phyloP scores from a whole-genome alignment of 2,888 invertebrate genomes.

The Allophyes oxyacanthae region DNA sequence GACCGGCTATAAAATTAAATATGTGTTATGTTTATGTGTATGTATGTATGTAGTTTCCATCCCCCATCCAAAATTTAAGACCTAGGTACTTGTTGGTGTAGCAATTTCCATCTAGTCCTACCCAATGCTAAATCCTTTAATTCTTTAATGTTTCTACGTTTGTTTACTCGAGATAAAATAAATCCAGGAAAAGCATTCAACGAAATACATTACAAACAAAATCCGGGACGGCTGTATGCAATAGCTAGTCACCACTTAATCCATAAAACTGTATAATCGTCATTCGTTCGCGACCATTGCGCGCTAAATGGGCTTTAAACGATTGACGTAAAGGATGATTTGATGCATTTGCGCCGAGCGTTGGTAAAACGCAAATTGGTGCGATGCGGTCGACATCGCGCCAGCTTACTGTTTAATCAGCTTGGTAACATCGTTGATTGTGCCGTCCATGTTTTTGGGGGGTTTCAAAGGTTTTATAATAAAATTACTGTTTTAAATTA shows the following conservation, averaged over 20 bases:
- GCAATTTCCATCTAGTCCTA: no score
- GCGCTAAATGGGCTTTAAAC: slow-evolving; percentile 56
- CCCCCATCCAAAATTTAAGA: no score
- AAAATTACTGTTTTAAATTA: not conserved
- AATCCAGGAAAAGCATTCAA: slow-evolving; percentile 13
- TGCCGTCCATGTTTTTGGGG: slow-evolving; percentile 23
- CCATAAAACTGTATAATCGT: slow-evolving; percentile 54
- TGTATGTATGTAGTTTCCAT: no score
- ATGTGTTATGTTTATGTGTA: no score
- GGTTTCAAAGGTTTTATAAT: slow-evolving; percentile 10
- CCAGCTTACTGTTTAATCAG: slow-evolving; percentile 56
- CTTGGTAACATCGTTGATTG: slow-evolving; percentile 53
- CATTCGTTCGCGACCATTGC: slow-evolving; percentile 56
- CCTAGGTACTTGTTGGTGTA: no score
- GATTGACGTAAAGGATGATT: slow-evolving; percentile 61
- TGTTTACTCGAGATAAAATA: not conserved
- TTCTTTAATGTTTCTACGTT: no score
- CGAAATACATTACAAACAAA: slow-evolving; percentile 39
- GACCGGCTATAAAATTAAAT: no score
- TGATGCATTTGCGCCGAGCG: slow-evolving; percentile 55
- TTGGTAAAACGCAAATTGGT: slow-evolving; percentile 56
- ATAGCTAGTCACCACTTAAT: slow-evolving; percentile 48
- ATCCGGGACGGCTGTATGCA: slow-evolving; percentile 31
- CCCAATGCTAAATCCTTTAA: no score
- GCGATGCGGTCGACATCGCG: slow-evolving; percentile 54